phyloP scores from a whole-genome alignment of 2,113 vertebrate species.

The Petaurus breviceps region DNA sequence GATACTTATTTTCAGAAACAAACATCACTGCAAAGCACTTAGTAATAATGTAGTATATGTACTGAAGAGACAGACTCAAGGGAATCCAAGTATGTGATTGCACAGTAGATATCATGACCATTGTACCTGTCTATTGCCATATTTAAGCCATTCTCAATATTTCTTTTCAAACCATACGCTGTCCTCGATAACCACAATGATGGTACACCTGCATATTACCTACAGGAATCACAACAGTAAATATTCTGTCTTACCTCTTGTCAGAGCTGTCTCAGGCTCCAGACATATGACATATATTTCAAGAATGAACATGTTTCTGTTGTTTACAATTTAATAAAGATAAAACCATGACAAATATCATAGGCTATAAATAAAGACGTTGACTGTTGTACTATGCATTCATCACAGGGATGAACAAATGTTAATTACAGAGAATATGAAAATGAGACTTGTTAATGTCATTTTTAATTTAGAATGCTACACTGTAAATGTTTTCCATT shows the following conservation, averaged over 20 bases:
- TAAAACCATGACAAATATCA: slow-evolving; percentile 75
- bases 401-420: slow-evolving; percentile 84
- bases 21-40: slow-evolving; percentile 83
- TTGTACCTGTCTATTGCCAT: slow-evolving; percentile 68
- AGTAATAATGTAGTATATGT: slow-evolving; percentile 70
- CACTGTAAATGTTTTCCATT: slow-evolving; percentile 86
- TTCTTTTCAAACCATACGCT: slow-evolving; percentile 70
- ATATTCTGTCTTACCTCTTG: slow-evolving; percentile 71
- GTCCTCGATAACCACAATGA: slow-evolving; percentile 62
- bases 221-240: slow-evolving; percentile 74
- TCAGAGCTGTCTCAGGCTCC: slow-evolving; percentile 59
- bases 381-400: slow-evolving; percentile 67
- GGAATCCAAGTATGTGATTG: slow-evolving; percentile 82
- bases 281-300: slow-evolving; percentile 63
- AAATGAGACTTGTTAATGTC: slow-evolving; percentile 87
- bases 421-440: slow-evolving; percentile 85
- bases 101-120: slow-evolving; percentile 61
- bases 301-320: slow-evolving; percentile 68
- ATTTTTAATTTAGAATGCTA: slow-evolving; percentile 88
- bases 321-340: slow-evolving; percentile 78
- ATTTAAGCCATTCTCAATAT: slow-evolving; percentile 63
- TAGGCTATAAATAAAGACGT: slow-evolving; percentile 82
- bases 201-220: slow-evolving; percentile 65
- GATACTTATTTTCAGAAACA: slow-evolving; percentile 83
- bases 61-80: slow-evolving; percentile 74